These are phyloP conservation scores for Thecophora atra DNA, from an alignment of 2,888 invertebrate genomes.

Conservation along the genomic window DNA sequence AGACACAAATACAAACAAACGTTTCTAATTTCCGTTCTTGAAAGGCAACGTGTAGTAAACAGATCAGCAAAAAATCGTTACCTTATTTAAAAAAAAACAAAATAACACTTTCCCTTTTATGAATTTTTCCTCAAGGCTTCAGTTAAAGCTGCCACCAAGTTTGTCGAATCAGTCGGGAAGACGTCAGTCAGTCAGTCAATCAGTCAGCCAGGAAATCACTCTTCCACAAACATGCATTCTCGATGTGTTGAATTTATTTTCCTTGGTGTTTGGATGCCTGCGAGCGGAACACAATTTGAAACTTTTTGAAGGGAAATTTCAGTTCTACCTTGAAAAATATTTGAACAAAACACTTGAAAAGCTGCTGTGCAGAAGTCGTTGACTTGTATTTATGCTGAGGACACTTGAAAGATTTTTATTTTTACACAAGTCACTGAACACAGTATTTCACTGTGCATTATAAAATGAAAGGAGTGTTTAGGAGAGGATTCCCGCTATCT, in stretches of 20 bases:
- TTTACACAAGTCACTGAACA: not conserved
- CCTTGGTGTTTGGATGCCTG: not conserved
- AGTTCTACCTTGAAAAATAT: conserved; percentile 7
- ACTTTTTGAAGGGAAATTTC: not conserved
- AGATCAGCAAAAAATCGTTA: not conserved
- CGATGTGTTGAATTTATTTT: no score
- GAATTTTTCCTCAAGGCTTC: not conserved
- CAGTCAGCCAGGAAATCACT: not conserved
- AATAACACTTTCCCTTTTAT: not conserved
- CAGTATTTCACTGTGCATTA: not conserved
- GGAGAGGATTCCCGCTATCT: no score
- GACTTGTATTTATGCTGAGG: not conserved
- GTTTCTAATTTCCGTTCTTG: conserved; percentile 19
- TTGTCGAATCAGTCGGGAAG: not conserved
- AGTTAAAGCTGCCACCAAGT: not conserved
- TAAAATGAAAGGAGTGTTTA: not conserved
- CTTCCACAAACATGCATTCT: not conserved
- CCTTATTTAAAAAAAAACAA: no score
- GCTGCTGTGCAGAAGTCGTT: not conserved
- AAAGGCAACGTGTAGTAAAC: not conserved
- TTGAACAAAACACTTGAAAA: not conserved
- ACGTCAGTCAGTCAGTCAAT: not conserved
- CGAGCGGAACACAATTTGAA: not conserved
- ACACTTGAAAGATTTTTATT: not conserved
- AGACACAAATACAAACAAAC: no score